phyloP scores from a whole-genome alignment of 2,113 vertebrate genomes.

The Spilogale gracilis region DNA sequence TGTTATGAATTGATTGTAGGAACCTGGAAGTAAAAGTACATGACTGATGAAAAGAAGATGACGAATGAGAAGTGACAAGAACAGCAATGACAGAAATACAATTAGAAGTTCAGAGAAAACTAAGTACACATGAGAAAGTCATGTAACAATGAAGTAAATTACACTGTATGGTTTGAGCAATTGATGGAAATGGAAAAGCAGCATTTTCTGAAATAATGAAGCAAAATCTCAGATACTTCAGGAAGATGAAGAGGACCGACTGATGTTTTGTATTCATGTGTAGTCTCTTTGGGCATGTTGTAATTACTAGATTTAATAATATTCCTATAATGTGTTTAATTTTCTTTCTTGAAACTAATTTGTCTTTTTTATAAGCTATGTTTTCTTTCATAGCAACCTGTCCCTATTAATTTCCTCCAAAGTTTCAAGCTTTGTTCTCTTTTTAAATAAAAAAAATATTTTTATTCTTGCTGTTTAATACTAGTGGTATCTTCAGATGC shows the following conservation, averaged over 20 bases:
- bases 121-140: background rate
- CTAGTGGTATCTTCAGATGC: background rate
- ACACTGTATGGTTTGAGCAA: background rate
- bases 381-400: slow-evolving; percentile 52
- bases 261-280: slow-evolving; percentile 33
- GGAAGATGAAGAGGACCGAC: background rate
- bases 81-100: slow-evolving; percentile 22
- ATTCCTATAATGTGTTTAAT: background rate
- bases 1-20: slow-evolving; percentile 3
- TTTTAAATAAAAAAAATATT: slow-evolving; percentile 23
- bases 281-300: slow-evolving; percentile 27
- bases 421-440: slow-evolving; percentile 46
- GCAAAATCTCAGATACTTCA: slow-evolving; percentile 43
- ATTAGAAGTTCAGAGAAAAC: slow-evolving; percentile 57
- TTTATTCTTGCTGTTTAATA: background rate
- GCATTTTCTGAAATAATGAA: slow-evolving; percentile 59
- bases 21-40: background rate
- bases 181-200: slow-evolving; percentile 36
- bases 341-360: slow-evolving; percentile 41
- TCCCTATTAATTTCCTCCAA: slow-evolving; percentile 25
- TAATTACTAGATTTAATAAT: slow-evolving; percentile 52
- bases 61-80: background rate
- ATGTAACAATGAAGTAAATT: slow-evolving; percentile 37
- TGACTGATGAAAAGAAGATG: slow-evolving; percentile 26
- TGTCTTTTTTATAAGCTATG: slow-evolving; percentile 49